Evolutionary conservation across 1,140 invertebrate species (phyloP).

Genomic region (Hestina assimilis): DNA sequence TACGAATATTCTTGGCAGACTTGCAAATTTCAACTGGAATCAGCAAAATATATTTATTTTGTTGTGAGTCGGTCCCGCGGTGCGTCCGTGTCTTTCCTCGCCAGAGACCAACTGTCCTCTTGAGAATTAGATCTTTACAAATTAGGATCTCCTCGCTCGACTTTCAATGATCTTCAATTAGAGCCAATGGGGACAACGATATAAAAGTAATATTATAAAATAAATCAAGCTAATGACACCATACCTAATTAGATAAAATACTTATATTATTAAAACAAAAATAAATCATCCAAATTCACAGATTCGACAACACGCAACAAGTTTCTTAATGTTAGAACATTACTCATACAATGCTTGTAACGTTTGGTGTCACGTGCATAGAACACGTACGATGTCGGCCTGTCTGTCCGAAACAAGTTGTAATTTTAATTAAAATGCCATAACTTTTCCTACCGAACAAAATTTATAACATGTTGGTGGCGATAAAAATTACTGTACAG

Average conservation of each 20-base stretch:
- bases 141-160: background rate
- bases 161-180: background rate
- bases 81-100: conserved; percentile 56
- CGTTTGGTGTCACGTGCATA: conserved; percentile 55
- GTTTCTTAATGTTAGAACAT: background rate
- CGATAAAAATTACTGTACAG: conserved; percentile 10
- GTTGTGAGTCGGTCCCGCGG: conserved; percentile 53
- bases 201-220: too few species aligned
- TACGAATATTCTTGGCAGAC: conserved; percentile 78
- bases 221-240: background rate
- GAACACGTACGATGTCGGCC: conserved; percentile 44
- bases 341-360: background rate
- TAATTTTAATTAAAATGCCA: conserved; percentile 71
- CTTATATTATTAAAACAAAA: too few species aligned
- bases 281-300: too few species aligned
- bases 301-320: too few species aligned
- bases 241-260: too few species aligned
- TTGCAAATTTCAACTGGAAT: conserved; percentile 75
- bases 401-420: conserved; percentile 49
- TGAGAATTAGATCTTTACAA: conserved; percentile 11
- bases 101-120: conserved; percentile 30
- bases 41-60: conserved; percentile 76
- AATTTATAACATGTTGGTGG: conserved; percentile 32
- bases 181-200: too few species aligned
- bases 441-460: conserved; percentile 55